Base-by-base conservation (phyloP, 2,888 invertebrate genomes). In the Oxytorus armatus region DNA sequence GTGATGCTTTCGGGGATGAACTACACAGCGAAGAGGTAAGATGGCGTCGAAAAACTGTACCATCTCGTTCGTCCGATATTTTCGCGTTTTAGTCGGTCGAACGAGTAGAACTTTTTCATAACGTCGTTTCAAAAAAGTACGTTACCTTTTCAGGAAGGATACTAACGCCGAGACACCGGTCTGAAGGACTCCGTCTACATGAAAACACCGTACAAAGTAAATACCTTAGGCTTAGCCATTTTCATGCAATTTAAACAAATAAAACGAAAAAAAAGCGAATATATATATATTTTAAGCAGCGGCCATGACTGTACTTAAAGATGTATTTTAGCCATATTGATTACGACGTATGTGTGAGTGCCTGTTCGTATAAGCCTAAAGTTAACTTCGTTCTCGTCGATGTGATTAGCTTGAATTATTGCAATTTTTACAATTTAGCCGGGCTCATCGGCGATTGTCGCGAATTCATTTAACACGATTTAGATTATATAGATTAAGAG, bases 121-220 rank as follows among this genome's bases (percentile, higher is more conserved):
- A 79, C 79, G 70, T 74, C 55, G 55, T 70, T 80, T 82, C 77
- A 82, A 69, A 84, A 72, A 77, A 53, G 53, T 47, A 44, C 8
- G 39, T 21, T 84, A 36, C 18, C 83, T 81, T 91, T 91, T 69
- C 88, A 92, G 92, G 91, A 92, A 91, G 90, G 92, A 92, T 90
- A 92, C 88, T 89, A 92, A 92, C 82, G 92, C 92, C 84, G 92
- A 92, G 89, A 92, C 92, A 85, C 92, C 92, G 80, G 92, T 92
- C 81, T 92, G 89, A 92, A 82, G 84, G 86, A 87, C 86, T 86
- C 83, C 84, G 86, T 86, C 84, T 81, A 86, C 85, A 88, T 85
- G 85, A 84, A 89, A 88, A 87, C 84, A 87, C 88, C 91, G 92
- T 92, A 92, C 92, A 92, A 92, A 92, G 87, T 88, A 89, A 79